Evolutionary conservation across 2,888 invertebrate genomes (phyloP).

Genomic region (Polymixis lichenea): DNA sequence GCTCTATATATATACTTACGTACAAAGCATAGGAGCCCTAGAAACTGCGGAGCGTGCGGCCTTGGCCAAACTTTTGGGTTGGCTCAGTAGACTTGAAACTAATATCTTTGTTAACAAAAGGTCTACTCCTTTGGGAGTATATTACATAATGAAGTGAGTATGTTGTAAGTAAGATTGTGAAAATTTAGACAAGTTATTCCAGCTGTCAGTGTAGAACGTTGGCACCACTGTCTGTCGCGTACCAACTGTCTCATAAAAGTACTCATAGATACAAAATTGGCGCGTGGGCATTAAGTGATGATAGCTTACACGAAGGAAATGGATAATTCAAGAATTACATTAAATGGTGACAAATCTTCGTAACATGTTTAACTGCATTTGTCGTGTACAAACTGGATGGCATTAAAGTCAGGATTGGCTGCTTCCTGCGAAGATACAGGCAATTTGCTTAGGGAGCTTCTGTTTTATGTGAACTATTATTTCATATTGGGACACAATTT

Average conservation of each 20-base stretch:
- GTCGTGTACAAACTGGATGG: constrained; percentile 43
- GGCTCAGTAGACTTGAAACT: constrained; percentile 55
- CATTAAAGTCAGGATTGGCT: constrained; percentile 49
- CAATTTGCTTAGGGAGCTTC: constrained; percentile 43
- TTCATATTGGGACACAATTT: constrained; percentile 10
- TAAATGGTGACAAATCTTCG: constrained; percentile 50
- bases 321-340: constrained; percentile 52
- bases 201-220: constrained; percentile 43
- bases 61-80: constrained; percentile 54
- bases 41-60: constrained; percentile 33
- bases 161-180: constrained; percentile 29
- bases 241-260: constrained; percentile 18
- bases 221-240: constrained; percentile 26
- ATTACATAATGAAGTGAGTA: constrained; percentile 47
- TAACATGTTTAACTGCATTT: constrained; percentile 51
- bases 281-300: constrained; percentile 62
- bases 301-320: constrained; percentile 57
- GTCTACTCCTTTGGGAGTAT: constrained; percentile 29
- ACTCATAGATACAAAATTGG: constrained; percentile 35
- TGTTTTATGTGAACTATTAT: constrained; percentile 22
- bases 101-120: constrained; percentile 58
- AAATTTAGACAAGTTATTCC: constrained; percentile 45
- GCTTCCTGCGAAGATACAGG: constrained; percentile 49
- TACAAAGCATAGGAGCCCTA: constrained; percentile 29
- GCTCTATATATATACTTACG: neutral